phyloP scores from a whole-genome alignment of 1,140 invertebrate species.

The Brachionus paranguensis region DNA sequence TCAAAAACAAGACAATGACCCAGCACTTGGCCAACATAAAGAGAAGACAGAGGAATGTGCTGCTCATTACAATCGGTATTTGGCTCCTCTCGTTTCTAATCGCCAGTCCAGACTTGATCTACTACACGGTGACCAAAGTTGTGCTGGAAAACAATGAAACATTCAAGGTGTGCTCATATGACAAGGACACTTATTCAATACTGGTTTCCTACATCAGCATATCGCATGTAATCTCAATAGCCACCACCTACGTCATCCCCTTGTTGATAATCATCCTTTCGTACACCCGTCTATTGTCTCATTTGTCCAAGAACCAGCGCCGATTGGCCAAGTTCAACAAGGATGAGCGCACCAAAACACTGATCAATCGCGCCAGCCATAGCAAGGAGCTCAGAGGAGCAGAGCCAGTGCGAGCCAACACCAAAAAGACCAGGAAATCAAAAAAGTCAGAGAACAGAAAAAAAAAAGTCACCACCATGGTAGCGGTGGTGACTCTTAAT shows the following conservation, averaged over 20 bases:
- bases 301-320: conserved; percentile 15
- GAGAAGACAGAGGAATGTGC: not conserved
- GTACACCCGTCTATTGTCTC: conserved; percentile 13
- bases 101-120: conserved; percentile 17
- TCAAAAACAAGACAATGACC: conserved; percentile 19
- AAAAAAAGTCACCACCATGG: conserved; percentile 39
- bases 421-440: not conserved
- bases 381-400: not conserved
- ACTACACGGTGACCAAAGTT: conserved; percentile 3
- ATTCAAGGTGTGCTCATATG: not conserved
- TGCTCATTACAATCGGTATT: not conserved
- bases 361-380: not conserved
- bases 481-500: conserved; percentile 16
- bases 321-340: conserved; percentile 25
- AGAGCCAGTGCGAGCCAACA: not conserved
- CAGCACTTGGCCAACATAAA: not conserved
- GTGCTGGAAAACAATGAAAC: not conserved
- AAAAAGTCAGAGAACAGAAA: not conserved
- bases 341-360: not conserved
- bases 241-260: conserved; percentile 29
- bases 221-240: conserved; percentile 23
- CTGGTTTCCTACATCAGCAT: conserved; percentile 17
- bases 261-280: conserved; percentile 23
- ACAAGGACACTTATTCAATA: not conserved
- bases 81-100: conserved; percentile 11